These are phyloP conservation scores for Dreissena polymorpha DNA, from an alignment of 1,140 invertebrate genomes.

Conservation along the genomic window DNA sequence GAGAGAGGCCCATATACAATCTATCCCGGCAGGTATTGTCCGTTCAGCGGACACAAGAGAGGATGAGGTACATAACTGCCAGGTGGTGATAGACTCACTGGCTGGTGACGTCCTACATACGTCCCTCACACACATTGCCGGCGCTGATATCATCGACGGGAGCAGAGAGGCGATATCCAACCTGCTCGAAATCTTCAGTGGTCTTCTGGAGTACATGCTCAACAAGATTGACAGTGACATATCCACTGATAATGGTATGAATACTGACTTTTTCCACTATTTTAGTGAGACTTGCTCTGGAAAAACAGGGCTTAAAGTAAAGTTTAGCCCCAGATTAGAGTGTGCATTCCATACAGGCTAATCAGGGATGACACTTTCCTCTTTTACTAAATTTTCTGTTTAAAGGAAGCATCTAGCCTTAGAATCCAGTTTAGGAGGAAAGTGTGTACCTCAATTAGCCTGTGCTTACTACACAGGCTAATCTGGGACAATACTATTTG, in stretches of 20 bases:
- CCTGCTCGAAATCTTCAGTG: constrained; percentile 77
- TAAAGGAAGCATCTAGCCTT: too few species aligned
- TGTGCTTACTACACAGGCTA: too few species aligned
- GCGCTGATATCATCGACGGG: constrained; percentile 71
- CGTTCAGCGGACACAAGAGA: constrained; percentile 68
- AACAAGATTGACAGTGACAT: constrained; percentile 76
- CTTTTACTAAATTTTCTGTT: too few species aligned
- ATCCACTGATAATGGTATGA: constrained; percentile 61
- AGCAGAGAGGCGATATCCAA: constrained; percentile 71
- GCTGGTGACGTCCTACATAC: constrained; percentile 76
- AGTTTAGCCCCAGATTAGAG: too few species aligned
- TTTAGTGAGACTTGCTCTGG: background rate
- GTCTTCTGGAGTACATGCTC: constrained; percentile 75
- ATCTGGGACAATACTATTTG: too few species aligned
- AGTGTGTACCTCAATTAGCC: too few species aligned
- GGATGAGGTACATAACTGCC: constrained; percentile 78
- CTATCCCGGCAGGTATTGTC: constrained; percentile 66
- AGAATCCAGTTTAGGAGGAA: too few species aligned
- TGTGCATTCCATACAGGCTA: too few species aligned
- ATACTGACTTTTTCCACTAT: background rate
- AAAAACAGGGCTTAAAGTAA: too few species aligned
- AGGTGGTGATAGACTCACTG: constrained; percentile 76
- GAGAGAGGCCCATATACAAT: too few species aligned
- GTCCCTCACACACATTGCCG: constrained; percentile 78
- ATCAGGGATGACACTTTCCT: too few species aligned